phyloP scores from a whole-genome alignment of 2,888 invertebrate species.

The Nysson spinosus region DNA sequence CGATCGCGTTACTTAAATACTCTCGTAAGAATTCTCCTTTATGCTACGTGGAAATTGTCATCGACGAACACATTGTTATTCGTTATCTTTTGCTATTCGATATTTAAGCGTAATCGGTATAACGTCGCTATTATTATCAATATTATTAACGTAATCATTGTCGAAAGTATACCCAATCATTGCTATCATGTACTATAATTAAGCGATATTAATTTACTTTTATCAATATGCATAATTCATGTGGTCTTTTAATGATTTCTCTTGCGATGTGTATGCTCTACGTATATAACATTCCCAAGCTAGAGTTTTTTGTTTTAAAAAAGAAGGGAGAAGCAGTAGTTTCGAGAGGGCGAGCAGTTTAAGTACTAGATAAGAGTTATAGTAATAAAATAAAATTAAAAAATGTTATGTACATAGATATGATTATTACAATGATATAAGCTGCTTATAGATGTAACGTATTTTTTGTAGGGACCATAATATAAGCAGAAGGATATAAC shows the following conservation, averaged over 20 bases:
- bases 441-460: constrained; percentile 74
- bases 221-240: constrained; percentile 27
- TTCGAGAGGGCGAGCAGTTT: constrained; percentile 14
- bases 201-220: constrained; percentile 36
- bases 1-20: constrained; percentile 62
- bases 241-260: constrained; percentile 24
- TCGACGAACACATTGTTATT: not conserved
- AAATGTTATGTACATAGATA: constrained; percentile 63
- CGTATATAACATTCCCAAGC: constrained; percentile 59
- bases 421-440: constrained; percentile 59
- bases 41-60: not conserved
- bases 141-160: constrained; percentile 20
- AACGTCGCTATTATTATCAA: constrained; percentile 12
- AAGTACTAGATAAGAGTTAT: constrained; percentile 56
- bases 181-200: too few species aligned
- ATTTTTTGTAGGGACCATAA: constrained; percentile 75
- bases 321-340: constrained; percentile 11
- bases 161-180: too few species aligned
- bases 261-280: constrained; percentile 36
- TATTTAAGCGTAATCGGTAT: not conserved
- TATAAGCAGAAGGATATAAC: constrained; percentile 63
- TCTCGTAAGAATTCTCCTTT: constrained; percentile 41
- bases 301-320: too few species aligned
- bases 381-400: constrained; percentile 38
- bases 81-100: constrained; percentile 1